Evolutionary conservation across 30 jellyfish, hydroid and myxozoan genomes (phyloP), one percentile per base, ranked within the genome.

Genomic region (Mastigias papua): DNA sequence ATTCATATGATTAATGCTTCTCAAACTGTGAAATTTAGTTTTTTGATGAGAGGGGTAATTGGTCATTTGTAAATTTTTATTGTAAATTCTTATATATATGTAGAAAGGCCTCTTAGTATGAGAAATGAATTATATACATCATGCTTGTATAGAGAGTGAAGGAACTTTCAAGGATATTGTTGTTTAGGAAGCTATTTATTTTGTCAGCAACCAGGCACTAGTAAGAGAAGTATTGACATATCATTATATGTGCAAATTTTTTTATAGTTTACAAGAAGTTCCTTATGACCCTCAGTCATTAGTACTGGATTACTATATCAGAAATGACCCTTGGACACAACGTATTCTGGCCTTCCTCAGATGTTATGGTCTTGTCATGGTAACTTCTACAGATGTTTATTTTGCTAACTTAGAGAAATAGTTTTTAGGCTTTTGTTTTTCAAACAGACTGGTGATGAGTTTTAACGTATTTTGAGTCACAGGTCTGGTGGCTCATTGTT

Each of bases 271-370:
- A 64, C 99, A 96, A 71, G 99, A 96, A 69, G 95, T 96, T n/a
- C 98, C 99, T 28, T 84, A 86, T 77, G 97, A 91, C 76, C 99
- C 99, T 54, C 97, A 97, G 54, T 96, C 99, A 25, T 68, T 96
- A 31, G 91, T 96, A 8, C 46, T 96, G 90, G 99, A 96, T 74
- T 96, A 96, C 67, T 96, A 96, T 84, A 91, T 96, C 32, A 46
- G 99, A 69, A 96, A 75, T 86, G 99, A 96, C 79, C 98, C 96
- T 20, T 96, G 99, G 99, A 86, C 98, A 11, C 90, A 84, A 68
- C 73, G 97, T 27, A 82, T 96, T 7, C 86, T 88, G 34, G 90
- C 95, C 0, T 94, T 94, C 73, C 86, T 94, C 13, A 69, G 93
- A 50, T 81, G 95, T 8, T 90, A 94, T 42, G 98, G 97, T 21